Base-by-base conservation (phyloP, 1,140 invertebrate genomes). In the Bemisia tabaci region DNA sequence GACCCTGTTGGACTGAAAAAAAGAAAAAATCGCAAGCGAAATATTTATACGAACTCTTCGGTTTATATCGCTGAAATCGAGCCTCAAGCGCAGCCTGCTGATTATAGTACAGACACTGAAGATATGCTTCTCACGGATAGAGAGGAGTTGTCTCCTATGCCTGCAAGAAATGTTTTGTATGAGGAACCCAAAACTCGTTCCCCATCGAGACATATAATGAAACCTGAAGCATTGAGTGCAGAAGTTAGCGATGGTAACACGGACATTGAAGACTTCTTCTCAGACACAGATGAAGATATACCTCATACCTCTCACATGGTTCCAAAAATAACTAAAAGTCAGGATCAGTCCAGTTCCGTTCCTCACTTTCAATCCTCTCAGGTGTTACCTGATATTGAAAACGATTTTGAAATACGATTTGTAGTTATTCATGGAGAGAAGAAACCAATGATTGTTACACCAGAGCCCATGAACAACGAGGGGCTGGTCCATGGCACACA, bases 381-480 rank as follows among this genome's bases (percentile, higher is more conserved):
- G n/a, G n/a, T n/a, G n/a, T n/a, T n/a, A n/a, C n/a, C n/a, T n/a
- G n/a, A n/a, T n/a, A n/a, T n/a, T n/a, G 17, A 67, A 25, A 60
- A 39, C 61, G 27, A 62, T 24, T 69, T 66, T 65, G 65, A 70
- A 59, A 62, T 70, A 26, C 26, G 60, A 25, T 70, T 70, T 48
- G 63, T 69, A 23, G 69, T 67, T 22, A 64, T 69, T 60, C 61
- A 70, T 58, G 69, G 69, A 23, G 62, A 67, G 27, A 33, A 65
- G 22, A 64, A 60, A 62, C 64, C 68, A 17, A 24, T 70, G n/a
- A 63, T 63, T 22, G 59, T 70, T n/a, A 65, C 65, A 60, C 63
- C 69, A 24, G 68, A 68, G n/a, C 22, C 62, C 1, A 26, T 61
- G 23, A 26, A 26, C 23, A 25, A 17, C 2, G 22, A 64, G n/a